phyloP scores from a whole-genome alignment of 2,113 vertebrate genomes.

The Zosterops lateralis region DNA sequence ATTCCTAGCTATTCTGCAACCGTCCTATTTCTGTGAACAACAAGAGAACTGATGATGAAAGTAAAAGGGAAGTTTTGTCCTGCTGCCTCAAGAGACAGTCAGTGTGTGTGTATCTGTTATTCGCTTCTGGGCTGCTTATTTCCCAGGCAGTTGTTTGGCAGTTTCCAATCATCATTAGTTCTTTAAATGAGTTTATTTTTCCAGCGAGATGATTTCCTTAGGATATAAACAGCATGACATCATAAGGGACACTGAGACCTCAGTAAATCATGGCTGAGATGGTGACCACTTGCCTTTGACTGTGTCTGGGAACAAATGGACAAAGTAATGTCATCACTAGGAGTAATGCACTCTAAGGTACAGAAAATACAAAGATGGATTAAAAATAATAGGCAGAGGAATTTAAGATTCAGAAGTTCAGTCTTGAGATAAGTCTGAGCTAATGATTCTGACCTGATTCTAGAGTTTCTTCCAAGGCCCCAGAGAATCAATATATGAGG shows the following conservation, averaged over 20 bases:
- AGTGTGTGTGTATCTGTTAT: not conserved
- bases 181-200: not conserved
- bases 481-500: not conserved
- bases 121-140: not conserved
- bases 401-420: not conserved
- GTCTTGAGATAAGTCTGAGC: not conserved
- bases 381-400: not conserved
- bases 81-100: not conserved
- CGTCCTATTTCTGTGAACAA: not conserved
- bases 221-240: not conserved
- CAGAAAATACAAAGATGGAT: not conserved
- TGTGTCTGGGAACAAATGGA: not conserved
- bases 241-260: not conserved
- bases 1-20: slow-evolving; percentile 40
- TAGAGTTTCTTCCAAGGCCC: not conserved
- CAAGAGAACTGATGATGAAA: not conserved
- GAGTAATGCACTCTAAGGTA: not conserved
- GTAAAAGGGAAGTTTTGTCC: not conserved
- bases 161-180: not conserved
- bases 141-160: not conserved
- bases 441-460: not conserved
- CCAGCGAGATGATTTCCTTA: not conserved
- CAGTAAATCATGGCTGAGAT: not conserved
- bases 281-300: not conserved
- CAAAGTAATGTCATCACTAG: not conserved